Evolutionary conservation across 2,113 vertebrate species (phyloP).

Genomic region (Noturus placidus): DNA sequence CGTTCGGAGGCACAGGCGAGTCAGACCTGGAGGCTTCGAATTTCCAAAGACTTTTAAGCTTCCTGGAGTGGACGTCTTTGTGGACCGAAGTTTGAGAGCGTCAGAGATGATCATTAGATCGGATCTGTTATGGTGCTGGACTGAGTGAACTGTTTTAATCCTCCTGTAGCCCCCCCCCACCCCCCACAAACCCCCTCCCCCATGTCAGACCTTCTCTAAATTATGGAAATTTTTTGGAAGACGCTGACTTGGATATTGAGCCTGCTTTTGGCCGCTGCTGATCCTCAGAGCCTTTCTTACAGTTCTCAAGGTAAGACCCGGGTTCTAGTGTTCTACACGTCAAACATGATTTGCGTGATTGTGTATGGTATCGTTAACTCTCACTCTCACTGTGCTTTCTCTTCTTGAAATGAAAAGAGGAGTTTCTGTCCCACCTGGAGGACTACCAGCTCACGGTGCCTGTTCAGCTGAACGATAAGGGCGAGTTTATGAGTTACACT

Average conservation of each 20-base stretch:
- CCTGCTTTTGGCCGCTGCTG: constrained; percentile 91
- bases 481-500: constrained; percentile 96
- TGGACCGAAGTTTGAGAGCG: constrained; percentile 44
- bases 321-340: not conserved
- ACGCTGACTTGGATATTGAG: constrained; percentile 96
- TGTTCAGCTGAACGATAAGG: constrained; percentile 90
- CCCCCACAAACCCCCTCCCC: constrained; percentile 68
- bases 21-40: constrained; percentile 69
- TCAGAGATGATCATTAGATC: constrained; percentile 68
- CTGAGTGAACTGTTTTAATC: constrained; percentile 77
- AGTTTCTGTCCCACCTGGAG: constrained; percentile 98
- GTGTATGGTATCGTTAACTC: constrained; percentile 5
- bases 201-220: constrained; percentile 82
- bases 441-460: constrained; percentile 96
- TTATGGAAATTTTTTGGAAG: constrained; percentile 99
- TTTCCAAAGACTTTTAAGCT: constrained; percentile 69
- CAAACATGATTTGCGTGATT: not conserved
- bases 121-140: constrained; percentile 86
- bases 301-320: constrained; percentile 91
- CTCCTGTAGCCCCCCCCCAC: constrained; percentile 77
- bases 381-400: constrained; percentile 42
- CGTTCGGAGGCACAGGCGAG: constrained; percentile 74
- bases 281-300: constrained; percentile 88
- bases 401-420: constrained; percentile 82
- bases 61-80: constrained; percentile 59